Conservation (phyloP, 1,140 invertebrate species). For the Bombus breviceps region DNA sequence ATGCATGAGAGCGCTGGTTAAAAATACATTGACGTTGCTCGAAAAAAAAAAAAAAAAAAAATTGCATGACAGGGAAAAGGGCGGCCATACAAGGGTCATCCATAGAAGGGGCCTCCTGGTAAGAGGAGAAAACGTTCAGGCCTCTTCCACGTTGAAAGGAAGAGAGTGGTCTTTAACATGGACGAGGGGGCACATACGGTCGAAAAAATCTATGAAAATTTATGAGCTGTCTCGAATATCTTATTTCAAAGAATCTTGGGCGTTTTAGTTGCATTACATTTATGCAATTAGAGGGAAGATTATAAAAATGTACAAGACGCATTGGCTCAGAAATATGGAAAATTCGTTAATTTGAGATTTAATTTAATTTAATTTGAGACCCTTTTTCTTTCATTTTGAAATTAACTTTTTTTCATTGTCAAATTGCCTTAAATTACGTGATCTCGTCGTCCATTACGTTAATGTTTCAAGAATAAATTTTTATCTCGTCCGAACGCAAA, state of each 20-base stretch:
- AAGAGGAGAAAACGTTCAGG: constrained; percentile 18
- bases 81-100: constrained; percentile 23
- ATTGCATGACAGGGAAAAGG: constrained; percentile 17
- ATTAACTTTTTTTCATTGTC: no score
- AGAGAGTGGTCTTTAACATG: constrained; percentile 50
- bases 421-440: no score
- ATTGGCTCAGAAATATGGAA: accelerated
- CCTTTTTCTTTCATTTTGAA: no score
- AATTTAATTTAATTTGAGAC: no score
- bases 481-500: not conserved
- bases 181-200: constrained; percentile 19
- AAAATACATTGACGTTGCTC: constrained; percentile 38
- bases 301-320: not conserved
- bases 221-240: constrained; percentile 61
- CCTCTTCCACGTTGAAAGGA: constrained; percentile 15
- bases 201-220: constrained; percentile 63
- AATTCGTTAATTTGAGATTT: not conserved
- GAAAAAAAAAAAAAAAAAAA: constrained; percentile 34
- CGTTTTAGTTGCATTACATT: not conserved
- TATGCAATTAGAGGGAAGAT: not conserved
- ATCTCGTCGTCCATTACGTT: accelerated
- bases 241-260: no score
- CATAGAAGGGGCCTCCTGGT: constrained; percentile 19
- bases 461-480: not conserved
- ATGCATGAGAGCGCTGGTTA: not conserved